Base-by-base conservation (phyloP, 2,888 invertebrate species). In the Resseliella maxima region DNA sequence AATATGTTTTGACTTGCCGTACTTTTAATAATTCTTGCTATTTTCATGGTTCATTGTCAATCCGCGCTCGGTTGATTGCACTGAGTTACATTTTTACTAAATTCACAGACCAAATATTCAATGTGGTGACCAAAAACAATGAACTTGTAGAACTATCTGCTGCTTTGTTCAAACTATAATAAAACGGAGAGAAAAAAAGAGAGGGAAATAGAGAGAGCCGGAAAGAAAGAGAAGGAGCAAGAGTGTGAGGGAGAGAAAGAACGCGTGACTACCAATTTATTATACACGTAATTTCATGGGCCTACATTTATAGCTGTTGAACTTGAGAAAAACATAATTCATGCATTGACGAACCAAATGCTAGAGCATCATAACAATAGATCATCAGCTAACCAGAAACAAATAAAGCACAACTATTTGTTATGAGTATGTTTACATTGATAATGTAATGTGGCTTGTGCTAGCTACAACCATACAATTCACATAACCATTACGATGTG, bases 281-380 rank as follows among this genome's bases (percentile, higher is more conserved):
- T 31, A 72, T 72, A 35, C 72, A 72, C 31, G 72, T 35, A n/a
- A 59, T 59, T 59, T 59, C 59, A 59, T 59, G 59, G 59, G 31
- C 72, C 31, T 72, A 50, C 18, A 72, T 72, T 72, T 72, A 72
- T 72, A 59, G 59, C 35, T 2, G 24, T 31, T 72, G 72, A 72
- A 72, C 72, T 72, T 72, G 72, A 72, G 72, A 72, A 31, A 72
- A 72, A 72, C 72, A 72, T 72, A 72, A 72, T 72, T 72, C 72
- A 72, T 15, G 72, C 31, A 72, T 72, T 72, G 72, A 72, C 31
- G 72, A 72, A 72, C 72, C 31, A 15, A 72, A 35, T 31, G 72
- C 72, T 31, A 72, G 41, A 41, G 10, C 72, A 72, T 72, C 31
- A 15, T 72, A 72, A 72, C 72, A 72, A 72, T 72, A 31, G 72